phyloP scores from a whole-genome alignment of 2,888 invertebrate genomes.

The Pseudococcus jackbeardsleyi region DNA sequence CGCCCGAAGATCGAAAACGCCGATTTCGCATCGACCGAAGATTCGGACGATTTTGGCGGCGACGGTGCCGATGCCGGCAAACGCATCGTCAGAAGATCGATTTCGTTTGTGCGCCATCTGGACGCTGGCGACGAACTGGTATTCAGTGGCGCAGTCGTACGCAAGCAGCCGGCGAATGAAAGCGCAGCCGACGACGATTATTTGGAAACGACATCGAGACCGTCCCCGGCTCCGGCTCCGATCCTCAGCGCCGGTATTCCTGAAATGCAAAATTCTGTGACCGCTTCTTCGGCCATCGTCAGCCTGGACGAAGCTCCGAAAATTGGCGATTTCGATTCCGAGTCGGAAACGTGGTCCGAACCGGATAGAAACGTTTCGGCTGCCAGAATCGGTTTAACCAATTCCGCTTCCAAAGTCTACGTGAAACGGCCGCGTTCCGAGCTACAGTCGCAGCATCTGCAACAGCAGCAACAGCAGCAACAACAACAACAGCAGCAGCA shows the following conservation, averaged over 20 bases:
- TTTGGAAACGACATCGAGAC: too few relatives aligned
- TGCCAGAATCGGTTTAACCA: conserved; percentile 78
- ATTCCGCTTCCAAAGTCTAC: conserved; percentile 16
- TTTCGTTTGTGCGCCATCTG: conserved; percentile 17
- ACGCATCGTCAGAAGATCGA: background rate
- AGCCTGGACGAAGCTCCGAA: conserved; percentile 68
- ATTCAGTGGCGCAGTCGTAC: background rate
- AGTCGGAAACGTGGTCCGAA: conserved; percentile 90
- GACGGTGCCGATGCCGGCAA: background rate
- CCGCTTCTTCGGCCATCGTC: conserved; percentile 68
- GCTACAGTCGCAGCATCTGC: too few relatives aligned
- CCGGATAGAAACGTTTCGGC: conserved; percentile 86
- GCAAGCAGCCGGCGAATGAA: background rate
- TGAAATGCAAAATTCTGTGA: background rate
- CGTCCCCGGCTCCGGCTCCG: background rate
- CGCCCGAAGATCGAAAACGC: background rate
- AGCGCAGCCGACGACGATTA: background rate
- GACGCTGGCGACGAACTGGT: conserved; percentile 37
- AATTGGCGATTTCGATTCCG: conserved; percentile 72
- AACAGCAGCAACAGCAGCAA: background rate
- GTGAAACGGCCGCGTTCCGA: background rate
- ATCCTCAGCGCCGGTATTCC: too few relatives aligned
- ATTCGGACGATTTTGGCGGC: conserved; percentile 26
- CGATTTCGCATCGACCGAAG: conserved; percentile 58
- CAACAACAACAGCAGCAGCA: too few relatives aligned